A percentile compares a stretch with the other conserved stretches of the same genome.
These are phyloP conservation scores for Pimpla rufipes DNA, from an alignment of 2,888 invertebrate species.

Conservation along the genomic window DNA sequence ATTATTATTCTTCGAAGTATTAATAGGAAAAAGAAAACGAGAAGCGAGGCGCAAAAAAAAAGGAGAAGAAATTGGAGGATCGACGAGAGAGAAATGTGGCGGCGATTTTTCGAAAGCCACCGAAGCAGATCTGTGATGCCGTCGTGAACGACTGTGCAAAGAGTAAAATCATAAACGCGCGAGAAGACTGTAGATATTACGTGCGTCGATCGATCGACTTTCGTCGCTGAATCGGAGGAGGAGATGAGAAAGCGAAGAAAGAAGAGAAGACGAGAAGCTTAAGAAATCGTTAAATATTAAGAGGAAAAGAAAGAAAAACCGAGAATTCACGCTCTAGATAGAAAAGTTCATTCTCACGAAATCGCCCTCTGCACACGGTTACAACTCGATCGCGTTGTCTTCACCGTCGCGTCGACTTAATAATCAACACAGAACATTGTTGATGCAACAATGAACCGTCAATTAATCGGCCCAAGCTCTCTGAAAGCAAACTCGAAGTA, in stretches of 20 bases:
- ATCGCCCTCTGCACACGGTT: slow-evolving; percentile 16
- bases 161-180: slow-evolving; percentile 32
- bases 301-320: too few species aligned
- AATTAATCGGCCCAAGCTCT: slow-evolving; percentile 62
- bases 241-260: background rate
- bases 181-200: slow-evolving; percentile 28
- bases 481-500: slow-evolving; percentile 39
- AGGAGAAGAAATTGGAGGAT: slow-evolving; percentile 15
- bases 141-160: slow-evolving; percentile 31
- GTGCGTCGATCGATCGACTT: slow-evolving; percentile 23
- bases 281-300: slow-evolving; percentile 38
- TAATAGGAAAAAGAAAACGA: slow-evolving; percentile 24
- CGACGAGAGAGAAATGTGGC: background rate
- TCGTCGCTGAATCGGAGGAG: slow-evolving; percentile 17
- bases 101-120: background rate
- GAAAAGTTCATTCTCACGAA: slow-evolving; percentile 30
- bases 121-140: slow-evolving; percentile 51
- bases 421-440: slow-evolving; percentile 42
- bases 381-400: background rate
- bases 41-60: too few species aligned
- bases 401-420: slow-evolving; percentile 25
- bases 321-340: slow-evolving; percentile 35
- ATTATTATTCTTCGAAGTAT: slow-evolving; percentile 61
- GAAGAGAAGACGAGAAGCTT: slow-evolving; percentile 1
- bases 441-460: slow-evolving; percentile 60